These are phyloP conservation scores for Caenorhabditis brenneri DNA, from an alignment of 1,140 invertebrate species.

Conservation along the genomic window DNA sequence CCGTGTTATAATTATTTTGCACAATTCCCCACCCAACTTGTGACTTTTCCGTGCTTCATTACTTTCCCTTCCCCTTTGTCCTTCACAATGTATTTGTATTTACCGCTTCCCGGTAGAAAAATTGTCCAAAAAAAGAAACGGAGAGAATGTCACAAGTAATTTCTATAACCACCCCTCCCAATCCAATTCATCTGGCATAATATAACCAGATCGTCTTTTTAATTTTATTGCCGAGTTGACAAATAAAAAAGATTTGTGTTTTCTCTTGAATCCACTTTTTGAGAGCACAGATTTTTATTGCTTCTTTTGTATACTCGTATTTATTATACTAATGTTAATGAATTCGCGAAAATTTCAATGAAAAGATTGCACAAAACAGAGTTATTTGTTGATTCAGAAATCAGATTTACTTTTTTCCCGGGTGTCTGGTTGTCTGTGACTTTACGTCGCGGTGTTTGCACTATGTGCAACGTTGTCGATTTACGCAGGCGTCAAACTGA, in stretches of 20 bases:
- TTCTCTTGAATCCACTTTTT: not conserved
- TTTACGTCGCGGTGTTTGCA: slow-evolving; percentile 5
- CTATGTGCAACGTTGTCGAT: slow-evolving; percentile 16
- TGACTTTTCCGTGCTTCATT: not conserved
- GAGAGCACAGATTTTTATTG: not conserved
- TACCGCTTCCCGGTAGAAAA: slow-evolving; percentile 26
- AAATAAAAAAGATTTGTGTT: not conserved
- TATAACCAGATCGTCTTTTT: not conserved
- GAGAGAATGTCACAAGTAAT: not conserved
- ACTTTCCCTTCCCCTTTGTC: not conserved
- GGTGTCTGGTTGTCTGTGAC: not conserved
- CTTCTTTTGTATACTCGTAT: not conserved
- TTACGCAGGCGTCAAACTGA: not conserved
- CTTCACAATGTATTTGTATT: not conserved
- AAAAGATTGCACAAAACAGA: too few species aligned
- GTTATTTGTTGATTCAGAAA: too few species aligned
- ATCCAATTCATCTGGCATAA: not conserved
- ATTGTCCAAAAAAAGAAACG: not conserved
- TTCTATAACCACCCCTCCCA: not conserved
- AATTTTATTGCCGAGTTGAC: not conserved
- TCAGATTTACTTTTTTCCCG: not conserved
- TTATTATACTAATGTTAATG: slow-evolving; percentile 12
- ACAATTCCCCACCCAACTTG: not conserved
- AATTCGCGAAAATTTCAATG: not conserved
- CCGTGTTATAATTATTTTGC: not conserved